Evolutionary conservation across 2,797 vertebrate genomes (phyloP), one percentile per base, ranked within the genome.

Genomic region (Bufotes viridis): DNA sequence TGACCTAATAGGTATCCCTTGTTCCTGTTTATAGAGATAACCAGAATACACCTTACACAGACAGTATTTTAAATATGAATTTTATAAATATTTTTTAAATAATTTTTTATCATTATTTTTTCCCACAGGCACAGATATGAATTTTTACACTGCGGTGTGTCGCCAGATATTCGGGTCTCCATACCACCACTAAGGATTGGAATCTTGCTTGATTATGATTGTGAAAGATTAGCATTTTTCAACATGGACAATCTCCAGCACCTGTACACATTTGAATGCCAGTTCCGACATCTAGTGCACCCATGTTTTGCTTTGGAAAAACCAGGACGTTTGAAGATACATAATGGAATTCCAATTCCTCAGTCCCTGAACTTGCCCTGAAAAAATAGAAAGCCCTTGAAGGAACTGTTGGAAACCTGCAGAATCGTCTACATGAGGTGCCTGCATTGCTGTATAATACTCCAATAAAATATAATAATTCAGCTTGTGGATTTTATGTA

Each of bases 291-390:
- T 76, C 95, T 95, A 0, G 95, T 98, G 9, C 96, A 97, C 0
- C 98, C 98, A 26, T 99, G 97, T 91, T 99, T 99, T 89, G 96
- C 96, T 75, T 81, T 99, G 87, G 98, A 98, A 92, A 96, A 96
- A 86, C 95, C 96, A 0, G 97, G 98, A 51, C 91, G 88, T 0
- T 94, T 99, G 15, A 96, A 90, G 58, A 93, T 99, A 51, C 92
- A 83, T 78, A 97, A 95, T 0, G 93, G 95, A 76, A 95, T 97
- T 13, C 82, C 93, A 0, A 75, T 93, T 17, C 97, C 97, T 0
- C 81, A 90, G 0, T 95, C 94, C 15, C 18, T 92, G 69, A 75
- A 90, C 10, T 78, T 92, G 57, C 75, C 14, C 2, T 94, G 88
- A 90, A 76, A 17, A 51, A 51, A 70, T 13, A 11, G 17, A 78